phyloP scores from a whole-genome alignment of 1,140 invertebrate genomes.

The Notospermus geniculatus region DNA sequence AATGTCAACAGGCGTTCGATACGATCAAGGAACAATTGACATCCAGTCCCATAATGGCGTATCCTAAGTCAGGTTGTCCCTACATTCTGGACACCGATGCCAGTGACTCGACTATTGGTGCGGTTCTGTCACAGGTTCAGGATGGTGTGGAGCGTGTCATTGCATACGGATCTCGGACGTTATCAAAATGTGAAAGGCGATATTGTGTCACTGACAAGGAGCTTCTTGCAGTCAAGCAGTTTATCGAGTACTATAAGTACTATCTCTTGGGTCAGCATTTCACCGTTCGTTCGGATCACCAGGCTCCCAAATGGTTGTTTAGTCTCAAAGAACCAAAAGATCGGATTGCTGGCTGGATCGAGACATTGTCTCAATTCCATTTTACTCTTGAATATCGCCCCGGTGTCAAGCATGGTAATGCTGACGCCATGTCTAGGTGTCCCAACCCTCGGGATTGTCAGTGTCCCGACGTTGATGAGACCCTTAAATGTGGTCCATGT shows the following conservation, averaged over 20 bases:
- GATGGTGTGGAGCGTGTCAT: constrained; percentile 30
- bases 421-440: no score
- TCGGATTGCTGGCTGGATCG: no score
- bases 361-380: no score
- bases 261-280: no score
- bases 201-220: constrained; percentile 49
- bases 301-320: no score
- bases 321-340: no score
- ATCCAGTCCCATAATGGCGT: constrained; percentile 23
- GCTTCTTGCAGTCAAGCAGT: constrained; percentile 27
- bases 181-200: constrained; percentile 50
- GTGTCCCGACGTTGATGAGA: no score
- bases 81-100: constrained; percentile 30
- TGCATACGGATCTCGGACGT: constrained; percentile 26
- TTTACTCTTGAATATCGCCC: no score
- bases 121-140: constrained; percentile 29
- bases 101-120: constrained; percentile 15
- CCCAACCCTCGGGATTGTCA: no score
- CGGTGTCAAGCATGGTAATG: no score
- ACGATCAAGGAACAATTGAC: constrained; percentile 28
- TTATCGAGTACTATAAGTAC: background rate
- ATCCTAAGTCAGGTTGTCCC: constrained; percentile 18
- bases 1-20: constrained; percentile 30
- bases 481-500: no score
- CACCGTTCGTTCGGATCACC: no score